Percentiles rank a stretch among this genome's conserved stretches.
Conservation (phyloP, 2,797 vertebrate genomes). For the Sebastes trivittatus region DNA sequence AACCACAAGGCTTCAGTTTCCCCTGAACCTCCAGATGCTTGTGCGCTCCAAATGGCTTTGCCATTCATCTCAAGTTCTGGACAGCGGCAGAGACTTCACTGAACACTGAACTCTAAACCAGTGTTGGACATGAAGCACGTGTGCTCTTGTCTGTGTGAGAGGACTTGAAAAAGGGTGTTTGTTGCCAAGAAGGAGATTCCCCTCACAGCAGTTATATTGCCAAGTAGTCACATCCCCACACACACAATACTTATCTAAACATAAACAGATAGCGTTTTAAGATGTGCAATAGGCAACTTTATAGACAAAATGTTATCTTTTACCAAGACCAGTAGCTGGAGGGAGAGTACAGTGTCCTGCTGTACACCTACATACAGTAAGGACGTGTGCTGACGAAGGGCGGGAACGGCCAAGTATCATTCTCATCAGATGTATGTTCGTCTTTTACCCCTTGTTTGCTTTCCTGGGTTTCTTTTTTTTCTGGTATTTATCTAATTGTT, state of each 20-base stretch:
- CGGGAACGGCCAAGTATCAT: constrained; percentile 17
- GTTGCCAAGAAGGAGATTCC: constrained; percentile 20
- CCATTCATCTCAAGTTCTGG: background rate
- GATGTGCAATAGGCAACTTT: constrained; percentile 23
- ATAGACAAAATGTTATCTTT: constrained; percentile 17
- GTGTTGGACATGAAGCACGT: constrained; percentile 14
- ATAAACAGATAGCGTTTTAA: constrained; percentile 16
- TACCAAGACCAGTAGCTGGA: constrained; percentile 24
- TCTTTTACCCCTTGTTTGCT: constrained; percentile 9
- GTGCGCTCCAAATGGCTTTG: background rate
- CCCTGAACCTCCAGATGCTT: background rate
- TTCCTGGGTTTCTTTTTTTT: background rate
- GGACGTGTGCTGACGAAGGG: constrained; percentile 14
- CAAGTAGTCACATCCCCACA: constrained; percentile 54
- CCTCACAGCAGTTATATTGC: constrained; percentile 41
- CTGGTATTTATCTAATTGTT: constrained; percentile 12
- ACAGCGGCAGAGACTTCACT: constrained; percentile 1
- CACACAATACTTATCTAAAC: constrained; percentile 6
- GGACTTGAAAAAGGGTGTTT: constrained; percentile 23
- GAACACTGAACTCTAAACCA: background rate
- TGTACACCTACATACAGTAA: background rate
- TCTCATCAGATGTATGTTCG: constrained; percentile 29
- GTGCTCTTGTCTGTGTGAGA: background rate
- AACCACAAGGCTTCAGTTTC: constrained; percentile 11
- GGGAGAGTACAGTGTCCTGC: background rate